These are phyloP conservation scores for Drosophila punjabiensis DNA, from an alignment of 1,140 invertebrate genomes.

Conservation along the genomic window DNA sequence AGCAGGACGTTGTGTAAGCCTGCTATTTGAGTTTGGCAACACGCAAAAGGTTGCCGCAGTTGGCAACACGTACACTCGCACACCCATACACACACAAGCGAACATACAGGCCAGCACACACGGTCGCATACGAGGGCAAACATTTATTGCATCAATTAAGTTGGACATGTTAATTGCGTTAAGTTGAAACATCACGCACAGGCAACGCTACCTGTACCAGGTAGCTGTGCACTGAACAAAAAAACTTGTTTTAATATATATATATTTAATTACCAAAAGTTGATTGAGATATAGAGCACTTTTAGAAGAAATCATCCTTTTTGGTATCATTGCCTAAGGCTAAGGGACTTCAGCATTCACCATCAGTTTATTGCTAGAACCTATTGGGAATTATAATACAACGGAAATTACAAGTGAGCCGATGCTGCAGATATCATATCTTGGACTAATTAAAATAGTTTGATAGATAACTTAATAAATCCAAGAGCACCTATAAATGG, in stretches of 20 bases:
- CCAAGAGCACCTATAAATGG: no score
- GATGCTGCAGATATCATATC: no score
- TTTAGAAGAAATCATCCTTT: no score
- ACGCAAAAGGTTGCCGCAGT: slow-evolving; percentile 70
- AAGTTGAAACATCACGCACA: slow-evolving; percentile 83
- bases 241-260: not conserved
- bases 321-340: no score
- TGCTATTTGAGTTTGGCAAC: slow-evolving; percentile 73
- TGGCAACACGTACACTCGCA: slow-evolving; percentile 65
- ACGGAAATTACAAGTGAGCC: no score
- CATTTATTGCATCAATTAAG: slow-evolving; percentile 84
- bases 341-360: no score
- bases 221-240: not conserved
- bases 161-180: slow-evolving; percentile 84
- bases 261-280: not conserved
- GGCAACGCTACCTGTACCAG: slow-evolving; percentile 27
- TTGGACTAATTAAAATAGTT: no score
- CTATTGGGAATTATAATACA: no score
- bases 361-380: no score
- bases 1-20: slow-evolving; percentile 33
- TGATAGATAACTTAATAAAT: no score
- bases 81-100: slow-evolving; percentile 34
- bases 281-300: no score
- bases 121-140: slow-evolving; percentile 55
- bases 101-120: slow-evolving; percentile 16